phyloP scores from a whole-genome alignment of 2,888 invertebrate species.

The Eupithecia dodoneata region DNA sequence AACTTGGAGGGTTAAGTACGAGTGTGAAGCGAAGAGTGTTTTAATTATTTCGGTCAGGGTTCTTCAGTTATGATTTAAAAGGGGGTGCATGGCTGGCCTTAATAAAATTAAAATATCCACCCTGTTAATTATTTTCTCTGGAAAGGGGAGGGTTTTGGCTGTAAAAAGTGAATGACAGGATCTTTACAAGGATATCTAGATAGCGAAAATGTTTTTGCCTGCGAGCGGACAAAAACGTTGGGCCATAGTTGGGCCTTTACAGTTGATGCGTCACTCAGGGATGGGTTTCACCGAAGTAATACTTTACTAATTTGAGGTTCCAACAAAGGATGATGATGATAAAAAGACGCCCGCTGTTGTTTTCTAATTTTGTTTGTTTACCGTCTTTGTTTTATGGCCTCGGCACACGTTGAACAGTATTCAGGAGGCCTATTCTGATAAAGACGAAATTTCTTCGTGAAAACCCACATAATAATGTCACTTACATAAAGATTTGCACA shows the following conservation, averaged over 20 bases:
- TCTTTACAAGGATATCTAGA: background rate
- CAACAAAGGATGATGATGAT: background rate
- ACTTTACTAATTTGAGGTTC: background rate
- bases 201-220: background rate
- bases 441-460: too few relatives aligned
- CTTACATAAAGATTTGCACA: too few relatives aligned
- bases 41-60: conserved; percentile 26
- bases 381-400: background rate
- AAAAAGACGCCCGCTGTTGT: background rate
- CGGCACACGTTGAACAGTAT: background rate
- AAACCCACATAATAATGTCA: too few relatives aligned
- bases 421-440: background rate
- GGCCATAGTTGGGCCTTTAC: background rate
- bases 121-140: conserved; percentile 15
- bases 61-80: conserved; percentile 27
- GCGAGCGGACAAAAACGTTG: background rate
- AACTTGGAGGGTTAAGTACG: conserved; percentile 24
- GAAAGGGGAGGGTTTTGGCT: background rate
- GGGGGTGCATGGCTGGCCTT: conserved; percentile 19
- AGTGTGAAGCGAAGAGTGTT: conserved; percentile 17
- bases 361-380: background rate
- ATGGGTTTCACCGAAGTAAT: background rate
- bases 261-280: background rate
- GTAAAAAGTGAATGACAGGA: conserved; percentile 10
- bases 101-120: conserved; percentile 24